Evolutionary conservation across 2,888 invertebrate species (phyloP), one percentile per base, ranked within the genome.

Genomic region (Yponomeuta evonymella): DNA sequence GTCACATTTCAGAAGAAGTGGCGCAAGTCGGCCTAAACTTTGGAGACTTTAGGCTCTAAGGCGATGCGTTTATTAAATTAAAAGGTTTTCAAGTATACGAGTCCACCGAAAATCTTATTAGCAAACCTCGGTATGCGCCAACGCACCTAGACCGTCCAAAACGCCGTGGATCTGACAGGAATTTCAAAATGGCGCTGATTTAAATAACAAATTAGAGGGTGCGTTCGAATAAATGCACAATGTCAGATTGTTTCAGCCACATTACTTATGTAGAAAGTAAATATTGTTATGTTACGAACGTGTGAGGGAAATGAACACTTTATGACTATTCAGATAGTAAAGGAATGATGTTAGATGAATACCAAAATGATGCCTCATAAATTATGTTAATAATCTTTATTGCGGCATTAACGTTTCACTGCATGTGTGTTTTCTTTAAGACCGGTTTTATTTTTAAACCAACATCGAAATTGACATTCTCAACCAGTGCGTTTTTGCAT

Each of bases 141-240:
- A 58, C 79, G 80, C 81, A 82, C 82, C 83, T 82, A 82, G 82
- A 83, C 82, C 77, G 75, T 77, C 83, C 48, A 73, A 74, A 73
- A 77, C 77, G 75, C 78, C 83, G 29, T 65, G 67, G 70, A 48
- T 48, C 69, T 3, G 81, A 86, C 84, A 81, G 81, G 78, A 84
- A 86, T 84, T 84, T 84, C 83, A 89, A 88, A 89, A 85, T 84
- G 83, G 85, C 86, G 86, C 76, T 72, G 81, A 89, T 90, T 88
- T 88, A 87, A 90, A 89, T 90, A 88, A 87, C 89, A 89, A 89
- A 89, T 89, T 83, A 85, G 84, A 84, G 82, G 83, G 83, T 83
- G 83, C 83, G 84, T 84, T 84, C 82, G 81, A 80, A 83, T 58
- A 85, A 83, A 83, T 84, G 82, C 86, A 79, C 79, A 82, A 82